Conservation (phyloP, 1,140 invertebrate species). For the Ostrea edulis region DNA sequence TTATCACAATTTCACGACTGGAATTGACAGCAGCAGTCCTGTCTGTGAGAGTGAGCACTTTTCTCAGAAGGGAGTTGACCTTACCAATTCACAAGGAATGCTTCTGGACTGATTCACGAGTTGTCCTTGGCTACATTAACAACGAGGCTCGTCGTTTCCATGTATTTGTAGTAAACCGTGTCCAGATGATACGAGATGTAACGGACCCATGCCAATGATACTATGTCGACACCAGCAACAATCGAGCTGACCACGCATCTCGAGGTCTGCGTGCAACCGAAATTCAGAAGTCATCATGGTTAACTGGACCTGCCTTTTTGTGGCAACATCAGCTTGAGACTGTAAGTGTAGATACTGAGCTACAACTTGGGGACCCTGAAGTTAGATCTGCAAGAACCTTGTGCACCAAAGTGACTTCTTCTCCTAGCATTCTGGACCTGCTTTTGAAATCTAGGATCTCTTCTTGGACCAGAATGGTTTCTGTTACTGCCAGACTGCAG, state of each 20-base stretch:
- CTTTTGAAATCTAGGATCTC: slow-evolving; percentile 48
- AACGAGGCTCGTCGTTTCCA: slow-evolving; percentile 60
- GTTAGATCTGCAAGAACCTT: slow-evolving; percentile 37
- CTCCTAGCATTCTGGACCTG: too few relatives aligned
- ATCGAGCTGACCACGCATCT: slow-evolving; percentile 56
- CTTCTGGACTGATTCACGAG: slow-evolving; percentile 54
- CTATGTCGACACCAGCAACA: slow-evolving; percentile 50
- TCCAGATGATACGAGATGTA: slow-evolving; percentile 43
- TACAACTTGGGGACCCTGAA: slow-evolving; percentile 46
- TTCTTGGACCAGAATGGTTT: slow-evolving; percentile 31
- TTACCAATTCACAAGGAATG: not conserved
- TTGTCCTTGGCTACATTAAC: slow-evolving; percentile 60
- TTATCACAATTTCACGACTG: slow-evolving; percentile 55
- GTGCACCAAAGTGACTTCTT: slow-evolving; percentile 20
- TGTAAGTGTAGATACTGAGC: slow-evolving; percentile 31
- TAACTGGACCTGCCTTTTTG: slow-evolving; percentile 55
- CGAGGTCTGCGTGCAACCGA: slow-evolving; percentile 37
- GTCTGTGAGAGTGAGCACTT: slow-evolving; percentile 54
- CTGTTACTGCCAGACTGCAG: slow-evolving; percentile 41
- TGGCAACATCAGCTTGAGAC: slow-evolving; percentile 43
- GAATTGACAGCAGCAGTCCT: slow-evolving; percentile 60
- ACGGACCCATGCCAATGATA: slow-evolving; percentile 44
- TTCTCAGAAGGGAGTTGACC: slow-evolving; percentile 52
- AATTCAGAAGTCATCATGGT: slow-evolving; percentile 50
- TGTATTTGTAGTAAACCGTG: slow-evolving; percentile 58